Evolutionary conservation across 2,888 invertebrate species (phyloP), one percentile per base, ranked within the genome.

Genomic region (Spilarctia lutea): DNA sequence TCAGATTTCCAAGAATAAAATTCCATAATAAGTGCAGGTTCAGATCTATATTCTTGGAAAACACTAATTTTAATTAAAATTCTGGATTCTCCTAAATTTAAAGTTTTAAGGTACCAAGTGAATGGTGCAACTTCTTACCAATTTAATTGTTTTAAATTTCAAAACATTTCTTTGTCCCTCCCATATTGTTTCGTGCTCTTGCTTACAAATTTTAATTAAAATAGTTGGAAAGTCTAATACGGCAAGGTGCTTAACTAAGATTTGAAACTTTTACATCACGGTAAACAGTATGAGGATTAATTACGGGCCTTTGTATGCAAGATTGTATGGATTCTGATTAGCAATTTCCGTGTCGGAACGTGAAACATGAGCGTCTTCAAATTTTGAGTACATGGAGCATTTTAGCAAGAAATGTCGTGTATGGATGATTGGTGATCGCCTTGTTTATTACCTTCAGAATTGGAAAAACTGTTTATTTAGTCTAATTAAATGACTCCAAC

Each of bases 131-230:
- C 30, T 24, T 27, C 73, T 52, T 73, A 77, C 80, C 72, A 79
- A 83, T 81, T 77, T 78, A 73, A 76, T 84, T 77, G 79, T 77
- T 79, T 75, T 75, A 75, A 77, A 74, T 75, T 75, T 73, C 74
- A 72, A 77, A 85, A 85, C 78, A 78, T 78, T 82, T 82, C 75
- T 74, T 78, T 80, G 78, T 83, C 68, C 60, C 52, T 60, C 56
- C 65, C 75, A 79, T 79, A 84, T 82, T 84, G 81, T 79, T 76
- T 45, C 72, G 70, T 79, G 75, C 68, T 74, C 72, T 78, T 75
- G 81, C 76, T 78, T 75, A 79, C 85, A 88, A 87, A 85, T 86
- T 85, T 85, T 82, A 85, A 86, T 85, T 86, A 85, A 85, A 85
- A 85, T 86, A 83, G 86, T 86, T 86, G 63, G 48, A 42, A 81